Evolutionary conservation across 2,888 invertebrate species (phyloP), one percentile per base, ranked within the genome.

Genomic region (Euspilapteryx auroguttella): DNA sequence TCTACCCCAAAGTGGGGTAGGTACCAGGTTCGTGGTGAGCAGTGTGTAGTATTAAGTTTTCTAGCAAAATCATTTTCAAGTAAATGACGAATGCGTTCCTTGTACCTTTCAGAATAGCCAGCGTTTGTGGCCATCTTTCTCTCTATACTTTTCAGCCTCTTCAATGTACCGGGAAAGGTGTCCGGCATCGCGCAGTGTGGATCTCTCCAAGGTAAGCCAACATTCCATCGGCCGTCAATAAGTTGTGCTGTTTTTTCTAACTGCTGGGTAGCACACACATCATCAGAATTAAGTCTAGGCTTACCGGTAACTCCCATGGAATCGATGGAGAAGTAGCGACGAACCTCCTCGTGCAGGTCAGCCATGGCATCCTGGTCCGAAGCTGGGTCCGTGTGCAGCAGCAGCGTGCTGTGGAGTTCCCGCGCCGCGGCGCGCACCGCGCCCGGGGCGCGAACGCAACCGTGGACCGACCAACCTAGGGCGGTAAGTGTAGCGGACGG

Each of bases 151-250:
- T n/a, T n/a, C n/a, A 45, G 25, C 21, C 45, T 32, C 7, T 8
- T 20, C 2, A 36, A 2, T 2, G 42, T 44, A 9, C n/a, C 32
- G 14, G 31, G 21, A 12, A 32, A 35, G 2, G 38, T 30, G 13
- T 41, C 35, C 1, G 38, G 39, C 36, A 40, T 32, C 3, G 12
- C 11, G n/a, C 32, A 30, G 25, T 25, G 29, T 0, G 12, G 12
- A 15, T 38, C 35, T n/a, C 29, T 31, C 41, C 42, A 44, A 1
- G 40, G 41, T 8, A 44, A 21, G 4, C 40, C 37, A 2, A 42
- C 40, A 6, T 34, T 22, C 40, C 41, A 44, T 5, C 35, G 17
- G 1, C 37, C 40, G 17, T 38, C 32, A 0, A 32, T 21, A 1
- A 41, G 25, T 1, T 2, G 6, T 1, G 40, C 24, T 0, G 40